Percentiles rank a stretch among this genome's conserved stretches.
Conservation (phyloP, 2,888 invertebrate genomes). For the Mimumesa dahlbomi region DNA sequence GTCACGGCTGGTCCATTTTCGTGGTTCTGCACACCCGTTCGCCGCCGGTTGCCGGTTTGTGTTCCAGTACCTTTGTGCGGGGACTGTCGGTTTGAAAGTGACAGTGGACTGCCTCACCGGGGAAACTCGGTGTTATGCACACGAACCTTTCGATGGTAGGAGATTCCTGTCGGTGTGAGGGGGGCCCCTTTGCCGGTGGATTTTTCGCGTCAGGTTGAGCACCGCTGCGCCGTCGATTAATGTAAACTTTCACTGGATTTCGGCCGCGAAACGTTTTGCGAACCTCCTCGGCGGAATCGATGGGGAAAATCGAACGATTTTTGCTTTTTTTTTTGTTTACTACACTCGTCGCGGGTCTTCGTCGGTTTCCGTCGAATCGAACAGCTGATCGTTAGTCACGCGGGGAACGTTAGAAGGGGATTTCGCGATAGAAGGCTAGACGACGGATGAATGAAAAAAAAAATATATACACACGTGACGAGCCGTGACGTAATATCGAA, state of each 20-base stretch:
- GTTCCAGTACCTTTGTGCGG: conserved; percentile 69
- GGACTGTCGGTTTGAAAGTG: conserved; percentile 78
- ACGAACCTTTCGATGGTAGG: conserved; percentile 64
- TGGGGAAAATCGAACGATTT: no score
- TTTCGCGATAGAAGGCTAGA: background rate
- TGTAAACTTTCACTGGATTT: conserved; percentile 76
- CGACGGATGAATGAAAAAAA: no score
- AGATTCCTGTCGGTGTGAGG: conserved; percentile 46
- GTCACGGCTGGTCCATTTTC: conserved; percentile 34
- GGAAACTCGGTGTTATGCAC: conserved; percentile 68
- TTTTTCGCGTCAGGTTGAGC: conserved; percentile 51
- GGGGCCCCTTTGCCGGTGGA: background rate
- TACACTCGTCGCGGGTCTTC: background rate
- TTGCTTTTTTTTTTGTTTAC: no score
- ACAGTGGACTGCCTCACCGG: conserved; percentile 71
- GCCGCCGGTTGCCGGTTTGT: background rate
- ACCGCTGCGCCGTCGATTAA: conserved; percentile 62
- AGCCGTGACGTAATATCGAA: conserved; percentile 48
- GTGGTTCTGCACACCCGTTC: conserved; percentile 8
- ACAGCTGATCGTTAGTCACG: background rate
- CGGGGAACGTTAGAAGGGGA: background rate
- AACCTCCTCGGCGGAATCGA: no score
- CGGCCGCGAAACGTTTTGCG: conserved; percentile 29
- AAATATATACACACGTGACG: conserved; percentile 15
- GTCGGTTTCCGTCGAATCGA: background rate